Evolutionary conservation across 2,113 vertebrate species (phyloP), one percentile per base, ranked within the genome.

Genomic region (Amphiprion percula): DNA sequence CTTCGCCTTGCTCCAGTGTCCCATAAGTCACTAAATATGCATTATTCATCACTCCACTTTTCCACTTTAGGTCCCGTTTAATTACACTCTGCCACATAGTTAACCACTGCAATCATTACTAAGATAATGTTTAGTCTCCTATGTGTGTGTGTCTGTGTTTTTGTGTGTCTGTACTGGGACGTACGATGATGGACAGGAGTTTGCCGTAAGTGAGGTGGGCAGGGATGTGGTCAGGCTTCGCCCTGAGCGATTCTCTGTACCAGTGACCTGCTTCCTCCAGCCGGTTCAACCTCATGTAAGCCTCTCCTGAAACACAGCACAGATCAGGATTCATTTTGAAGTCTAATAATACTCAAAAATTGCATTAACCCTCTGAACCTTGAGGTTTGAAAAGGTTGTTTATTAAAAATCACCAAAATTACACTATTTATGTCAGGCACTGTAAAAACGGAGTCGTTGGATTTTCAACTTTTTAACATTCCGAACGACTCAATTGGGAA

Each of bases 161-260:
- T 62, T 68, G 62, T 41, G 52, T 71, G n/a, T 39, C 4, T 71
- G 49, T 55, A 6, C 33, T 16, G 11, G 7, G 21, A 87, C 97
- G 96, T 83, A 99, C 98, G 53, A 92, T 97, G 47, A 97, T 87
- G 74, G 98, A 96, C 50, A 99, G 94, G 2, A 99, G 95, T 63
- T 99, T 99, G 62, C 96, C 98, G 0, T 98, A 99, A 6, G 98
- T 99, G 70, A 99, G 97, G 84, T 99, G 98, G n/a, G 98, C 98
- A n/a, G 98, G 98, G 63, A 99, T 97, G 73, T 99, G 98, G 87
- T 99, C 97, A 0, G 95, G 97, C 90, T 99, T 99, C 85, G 96
- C 95, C 82, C 93, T 93, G 82, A 99, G 84, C 1, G 98, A 99
- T 84, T 99, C 97, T 88, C 94, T 87, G 21, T 99, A 99, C 98